A percentile compares a stretch with the other conserved stretches of the same genome.
Evolutionary conservation across 2,888 invertebrate genomes (phyloP).

Genomic region (Agapostemon virescens): DNA sequence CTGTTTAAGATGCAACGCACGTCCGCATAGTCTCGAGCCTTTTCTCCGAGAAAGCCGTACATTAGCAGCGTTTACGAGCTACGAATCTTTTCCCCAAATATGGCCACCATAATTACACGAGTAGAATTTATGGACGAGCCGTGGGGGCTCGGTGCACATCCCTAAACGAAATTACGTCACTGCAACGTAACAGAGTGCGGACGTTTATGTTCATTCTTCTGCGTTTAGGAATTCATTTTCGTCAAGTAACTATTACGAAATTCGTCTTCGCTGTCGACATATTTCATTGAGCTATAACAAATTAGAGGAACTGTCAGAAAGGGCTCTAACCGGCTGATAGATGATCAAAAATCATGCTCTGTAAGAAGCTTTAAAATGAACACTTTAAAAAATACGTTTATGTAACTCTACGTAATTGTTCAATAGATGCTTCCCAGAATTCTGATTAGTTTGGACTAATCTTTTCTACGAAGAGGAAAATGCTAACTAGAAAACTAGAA

Average conservation of each 20-base stretch:
- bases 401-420: too few relatives aligned
- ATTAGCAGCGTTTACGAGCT: conserved; percentile 23
- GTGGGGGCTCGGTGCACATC: conserved; percentile 17
- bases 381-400: background rate
- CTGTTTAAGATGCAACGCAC: conserved; percentile 3
- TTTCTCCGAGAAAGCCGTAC: conserved; percentile 10
- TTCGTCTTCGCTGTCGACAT: background rate
- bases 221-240: background rate
- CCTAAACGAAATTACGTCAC: conserved; percentile 49
- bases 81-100: conserved; percentile 40
- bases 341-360: background rate
- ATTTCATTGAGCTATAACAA: background rate
- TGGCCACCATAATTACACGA: conserved; percentile 45
- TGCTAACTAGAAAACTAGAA: background rate
- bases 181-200: conserved; percentile 3
- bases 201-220: conserved; percentile 3
- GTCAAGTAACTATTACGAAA: conserved; percentile 1
- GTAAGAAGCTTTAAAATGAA: background rate
- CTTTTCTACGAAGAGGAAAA: background rate
- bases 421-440: background rate
- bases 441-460: background rate
- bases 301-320: background rate
- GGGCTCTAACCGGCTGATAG: background rate
- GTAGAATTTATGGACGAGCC: conserved; percentile 46
- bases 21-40: background rate